Evolutionary conservation across 2,113 vertebrate species (phyloP).

Genomic region (Xiphorhynchus elegans): DNA sequence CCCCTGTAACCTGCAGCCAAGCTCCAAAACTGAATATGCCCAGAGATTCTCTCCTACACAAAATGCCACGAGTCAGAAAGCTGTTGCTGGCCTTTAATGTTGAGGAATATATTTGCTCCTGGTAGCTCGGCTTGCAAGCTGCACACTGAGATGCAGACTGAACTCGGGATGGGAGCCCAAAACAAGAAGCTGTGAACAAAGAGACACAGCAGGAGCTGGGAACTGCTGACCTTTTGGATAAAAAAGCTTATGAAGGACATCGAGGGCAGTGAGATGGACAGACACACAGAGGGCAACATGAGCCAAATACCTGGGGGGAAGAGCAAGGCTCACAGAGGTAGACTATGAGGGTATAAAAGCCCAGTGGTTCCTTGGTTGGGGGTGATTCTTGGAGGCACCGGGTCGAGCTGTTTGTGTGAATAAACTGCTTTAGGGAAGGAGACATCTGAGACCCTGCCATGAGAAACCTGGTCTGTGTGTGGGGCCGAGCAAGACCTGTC

Average conservation of each 20-base stretch:
- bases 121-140: background rate
- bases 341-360: background rate
- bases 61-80: background rate
- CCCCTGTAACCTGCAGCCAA: background rate
- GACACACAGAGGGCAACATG: fast-evolving
- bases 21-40: background rate
- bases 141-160: background rate
- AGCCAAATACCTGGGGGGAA: background rate
- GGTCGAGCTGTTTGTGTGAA: background rate
- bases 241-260: background rate
- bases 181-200: background rate
- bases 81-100: background rate
- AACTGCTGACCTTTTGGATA: background rate
- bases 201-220: background rate
- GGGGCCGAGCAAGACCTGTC: too few relatives aligned
- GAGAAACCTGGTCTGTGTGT: background rate
- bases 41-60: background rate
- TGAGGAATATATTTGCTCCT: background rate
- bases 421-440: background rate
- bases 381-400: background rate
- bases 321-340: background rate
- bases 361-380: background rate
- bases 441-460: background rate
- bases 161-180: background rate
- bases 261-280: background rate